These are phyloP conservation scores for Pollimyrus isidori DNA, from an alignment of 2,113 vertebrate genomes.

Conservation along the genomic window DNA sequence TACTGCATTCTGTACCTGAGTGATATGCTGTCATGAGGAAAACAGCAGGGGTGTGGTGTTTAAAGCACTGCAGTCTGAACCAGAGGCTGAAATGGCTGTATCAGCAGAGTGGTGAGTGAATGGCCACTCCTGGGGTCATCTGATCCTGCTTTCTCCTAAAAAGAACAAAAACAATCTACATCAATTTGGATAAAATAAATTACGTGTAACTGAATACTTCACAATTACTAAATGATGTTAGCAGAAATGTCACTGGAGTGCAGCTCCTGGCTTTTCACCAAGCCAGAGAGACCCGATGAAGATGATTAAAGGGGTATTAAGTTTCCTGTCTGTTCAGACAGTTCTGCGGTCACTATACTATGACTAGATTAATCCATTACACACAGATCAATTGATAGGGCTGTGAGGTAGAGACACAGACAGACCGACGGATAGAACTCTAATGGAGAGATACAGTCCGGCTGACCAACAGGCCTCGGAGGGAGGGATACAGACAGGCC, in stretches of 20 bases:
- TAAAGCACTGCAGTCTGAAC: background rate
- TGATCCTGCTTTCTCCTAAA: background rate
- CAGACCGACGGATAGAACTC: background rate
- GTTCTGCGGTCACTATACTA: background rate
- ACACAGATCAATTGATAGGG: background rate
- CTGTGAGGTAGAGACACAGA: background rate
- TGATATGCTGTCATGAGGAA: background rate
- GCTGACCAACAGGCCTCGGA: background rate
- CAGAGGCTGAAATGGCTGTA: background rate
- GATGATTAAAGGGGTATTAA: background rate
- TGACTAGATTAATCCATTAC: background rate
- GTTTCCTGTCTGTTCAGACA: background rate
- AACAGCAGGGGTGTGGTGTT: constrained; percentile 6
- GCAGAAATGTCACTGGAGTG: background rate
- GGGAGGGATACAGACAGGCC: background rate
- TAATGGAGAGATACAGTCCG: background rate
- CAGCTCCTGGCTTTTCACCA: background rate
- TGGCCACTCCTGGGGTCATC: background rate
- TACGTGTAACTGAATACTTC: background rate
- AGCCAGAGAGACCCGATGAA: background rate
- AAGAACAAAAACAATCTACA: background rate
- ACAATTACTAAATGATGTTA: background rate
- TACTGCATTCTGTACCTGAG: background rate
- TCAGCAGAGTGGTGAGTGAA: background rate
- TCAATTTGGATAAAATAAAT: background rate